phyloP scores from a whole-genome alignment of 2,113 vertebrate species.

The Poeciliopsis turrubarensis region DNA sequence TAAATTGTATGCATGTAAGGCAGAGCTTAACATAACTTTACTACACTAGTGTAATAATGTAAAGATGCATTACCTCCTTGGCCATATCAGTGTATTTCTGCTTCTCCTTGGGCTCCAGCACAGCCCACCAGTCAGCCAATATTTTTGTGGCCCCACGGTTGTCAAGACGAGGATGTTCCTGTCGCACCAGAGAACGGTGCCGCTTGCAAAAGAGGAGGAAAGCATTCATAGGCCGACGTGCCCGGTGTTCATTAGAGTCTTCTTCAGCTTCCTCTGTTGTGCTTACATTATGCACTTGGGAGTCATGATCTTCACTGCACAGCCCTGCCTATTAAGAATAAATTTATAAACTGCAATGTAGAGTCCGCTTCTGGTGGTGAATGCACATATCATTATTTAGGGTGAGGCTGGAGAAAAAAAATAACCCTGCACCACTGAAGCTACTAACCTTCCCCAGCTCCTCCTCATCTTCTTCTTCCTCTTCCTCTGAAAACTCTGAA shows the following conservation, averaged over 20 bases:
- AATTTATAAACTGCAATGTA: neutral
- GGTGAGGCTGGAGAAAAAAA: neutral
- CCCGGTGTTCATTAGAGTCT: slow-evolving; percentile 91
- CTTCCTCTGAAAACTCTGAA: slow-evolving; percentile 96
- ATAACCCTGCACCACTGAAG: neutral
- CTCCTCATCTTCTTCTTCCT: slow-evolving; percentile 96
- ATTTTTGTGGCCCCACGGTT: slow-evolving; percentile 99
- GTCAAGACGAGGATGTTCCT: slow-evolving; percentile 96
- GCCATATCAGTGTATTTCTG: slow-evolving; percentile 99
- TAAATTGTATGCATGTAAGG: neutral
- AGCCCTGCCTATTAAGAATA: slow-evolving; percentile 59
- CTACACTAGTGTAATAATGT: neutral
- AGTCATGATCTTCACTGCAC: slow-evolving; percentile 58
- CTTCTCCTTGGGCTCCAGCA: slow-evolving; percentile 96
- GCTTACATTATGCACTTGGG: slow-evolving; percentile 82
- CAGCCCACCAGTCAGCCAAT: slow-evolving; percentile 98
- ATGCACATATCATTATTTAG: neutral
- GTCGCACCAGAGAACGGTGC: slow-evolving; percentile 94
- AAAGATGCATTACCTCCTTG: slow-evolving; percentile 87
- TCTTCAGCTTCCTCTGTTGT: slow-evolving; percentile 89
- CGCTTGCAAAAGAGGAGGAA: slow-evolving; percentile 99
- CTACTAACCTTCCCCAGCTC: slow-evolving; percentile 90
- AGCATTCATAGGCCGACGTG: slow-evolving; percentile 97
- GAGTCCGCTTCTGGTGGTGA: neutral
- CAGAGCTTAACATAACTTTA: neutral